A percentile compares a stretch with the other conserved stretches of the same genome.
Evolutionary conservation across 2,888 invertebrate genomes (phyloP).

Genomic region (Cremastinae sp.): DNA sequence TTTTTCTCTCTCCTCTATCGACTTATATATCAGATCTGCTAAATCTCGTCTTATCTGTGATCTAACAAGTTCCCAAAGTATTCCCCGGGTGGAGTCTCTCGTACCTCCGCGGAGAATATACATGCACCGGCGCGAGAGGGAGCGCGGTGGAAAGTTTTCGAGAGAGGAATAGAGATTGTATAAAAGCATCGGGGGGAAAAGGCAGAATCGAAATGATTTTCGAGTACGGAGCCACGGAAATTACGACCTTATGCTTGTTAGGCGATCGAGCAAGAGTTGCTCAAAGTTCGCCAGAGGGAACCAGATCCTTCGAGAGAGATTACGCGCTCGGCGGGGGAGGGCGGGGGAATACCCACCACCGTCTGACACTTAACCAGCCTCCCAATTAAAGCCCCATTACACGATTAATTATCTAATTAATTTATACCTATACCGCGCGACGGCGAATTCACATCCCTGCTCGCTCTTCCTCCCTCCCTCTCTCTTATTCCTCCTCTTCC

Average conservation of each 20-base stretch:
- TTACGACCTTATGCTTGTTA: slow-evolving; percentile 17
- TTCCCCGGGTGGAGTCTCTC: slow-evolving; percentile 40
- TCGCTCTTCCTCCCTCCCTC: slow-evolving; percentile 27
- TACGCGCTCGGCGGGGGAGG: slow-evolving; percentile 54
- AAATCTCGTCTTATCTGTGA: slow-evolving; percentile 78
- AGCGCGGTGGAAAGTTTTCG: slow-evolving; percentile 23
- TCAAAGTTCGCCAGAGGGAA: slow-evolving; percentile 40
- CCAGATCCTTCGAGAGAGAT: slow-evolving; percentile 69
- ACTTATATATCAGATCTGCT: slow-evolving; percentile 76
- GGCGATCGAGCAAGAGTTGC: not conserved
- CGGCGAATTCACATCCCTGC: slow-evolving; percentile 51
- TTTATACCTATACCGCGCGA: slow-evolving; percentile 73
- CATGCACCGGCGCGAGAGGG: slow-evolving; percentile 62
- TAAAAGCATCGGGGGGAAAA: slow-evolving; percentile 7
- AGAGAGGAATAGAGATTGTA: slow-evolving; percentile 19
- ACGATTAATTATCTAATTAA: slow-evolving; percentile 81
- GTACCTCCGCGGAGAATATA: slow-evolving; percentile 30
- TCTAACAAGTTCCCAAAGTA: slow-evolving; percentile 77
- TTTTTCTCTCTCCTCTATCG: slow-evolving; percentile 52
- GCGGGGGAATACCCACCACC: slow-evolving; percentile 52
- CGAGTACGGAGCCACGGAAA: not conserved
- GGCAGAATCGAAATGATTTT: not conserved
- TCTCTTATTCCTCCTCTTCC: slow-evolving; percentile 23
- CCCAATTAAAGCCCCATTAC: slow-evolving; percentile 79
- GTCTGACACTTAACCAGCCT: slow-evolving; percentile 79